Conservation (phyloP, 53 echinoderm and acorn worm species). For the Stichopus horrens region DNA sequence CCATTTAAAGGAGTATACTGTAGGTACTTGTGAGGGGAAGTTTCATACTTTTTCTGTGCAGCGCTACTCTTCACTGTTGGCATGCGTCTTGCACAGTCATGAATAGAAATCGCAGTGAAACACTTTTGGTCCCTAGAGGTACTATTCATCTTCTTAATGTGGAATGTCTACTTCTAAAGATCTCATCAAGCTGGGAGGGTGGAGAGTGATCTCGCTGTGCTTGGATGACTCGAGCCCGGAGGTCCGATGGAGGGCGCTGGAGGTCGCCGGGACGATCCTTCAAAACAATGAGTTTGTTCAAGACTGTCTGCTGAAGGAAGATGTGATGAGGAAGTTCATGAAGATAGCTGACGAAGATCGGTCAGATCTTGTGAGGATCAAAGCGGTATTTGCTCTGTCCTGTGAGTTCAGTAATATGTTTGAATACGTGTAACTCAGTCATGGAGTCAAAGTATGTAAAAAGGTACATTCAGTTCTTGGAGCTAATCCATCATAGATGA, state of each 20-base stretch:
- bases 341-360: conserved; percentile 68
- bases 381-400: conserved; percentile 93
- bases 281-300: conserved; percentile 89
- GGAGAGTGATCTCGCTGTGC: conserved; percentile 56
- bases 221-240: conserved; percentile 80
- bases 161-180: conserved; percentile 44
- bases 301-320: conserved; percentile 59
- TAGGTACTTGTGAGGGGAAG: too few species aligned
- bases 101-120: too few species aligned
- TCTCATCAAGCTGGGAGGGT: conserved; percentile 85
- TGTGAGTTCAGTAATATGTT: conserved; percentile 65
- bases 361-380: conserved; percentile 68
- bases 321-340: conserved; percentile 59
- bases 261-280: conserved; percentile 70
- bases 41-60: too few species aligned
- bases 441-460: neutral
- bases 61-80: too few species aligned
- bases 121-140: too few species aligned
- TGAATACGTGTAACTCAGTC: neutral
- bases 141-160: too few species aligned
- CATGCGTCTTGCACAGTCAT: too few species aligned
- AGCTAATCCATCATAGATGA: neutral
- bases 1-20: too few species aligned
- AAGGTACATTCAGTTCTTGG: neutral
- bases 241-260: conserved; percentile 87